Conservation (phyloP, 30 jellyfish, hydroid and myxozoan genomes). For the Calvadosia cruxmelitensis region DNA sequence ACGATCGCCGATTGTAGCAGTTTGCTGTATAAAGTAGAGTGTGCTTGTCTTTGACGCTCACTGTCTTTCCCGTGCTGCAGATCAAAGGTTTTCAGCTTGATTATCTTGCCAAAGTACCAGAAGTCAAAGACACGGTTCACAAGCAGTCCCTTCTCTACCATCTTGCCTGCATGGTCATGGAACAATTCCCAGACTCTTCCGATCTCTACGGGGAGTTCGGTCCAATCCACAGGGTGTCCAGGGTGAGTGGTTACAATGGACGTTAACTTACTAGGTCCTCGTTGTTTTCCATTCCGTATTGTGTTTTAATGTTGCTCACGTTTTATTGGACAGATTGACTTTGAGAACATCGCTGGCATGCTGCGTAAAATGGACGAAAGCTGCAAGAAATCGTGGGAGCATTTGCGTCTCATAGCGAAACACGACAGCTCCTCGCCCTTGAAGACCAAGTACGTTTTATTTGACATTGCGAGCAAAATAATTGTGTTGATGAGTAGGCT, state of each 20-base stretch:
- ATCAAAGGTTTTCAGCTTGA: conserved; percentile 84
- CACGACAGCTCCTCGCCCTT: conserved; percentile 98
- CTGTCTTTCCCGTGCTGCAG: no score
- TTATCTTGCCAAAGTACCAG: conserved; percentile 93
- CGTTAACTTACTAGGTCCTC: background rate
- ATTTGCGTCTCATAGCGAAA: conserved; percentile 81
- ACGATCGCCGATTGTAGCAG: no score
- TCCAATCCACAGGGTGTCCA: conserved; percentile 89
- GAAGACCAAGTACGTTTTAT: conserved; percentile 59
- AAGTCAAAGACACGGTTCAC: conserved; percentile 97
- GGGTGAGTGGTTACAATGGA: conserved; percentile 76
- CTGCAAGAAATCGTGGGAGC: conserved; percentile 95
- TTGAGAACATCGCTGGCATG: conserved; percentile 45
- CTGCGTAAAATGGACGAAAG: conserved; percentile 73
- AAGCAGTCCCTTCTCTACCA: conserved; percentile 87
- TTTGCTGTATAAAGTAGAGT: no score
- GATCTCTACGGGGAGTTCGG: conserved; percentile 96
- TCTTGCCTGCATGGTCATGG: conserved; percentile 80
- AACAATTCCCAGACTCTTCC: conserved; percentile 85
- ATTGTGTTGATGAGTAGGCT: no score
- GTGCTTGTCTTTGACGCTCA: no score
- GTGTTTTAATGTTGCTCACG: no score
- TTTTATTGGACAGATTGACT: no score
- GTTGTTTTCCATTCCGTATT: background rate
- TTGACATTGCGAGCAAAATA: no score